Conservation (phyloP, 2,888 invertebrate genomes). For the Horisme vitalbata region DNA sequence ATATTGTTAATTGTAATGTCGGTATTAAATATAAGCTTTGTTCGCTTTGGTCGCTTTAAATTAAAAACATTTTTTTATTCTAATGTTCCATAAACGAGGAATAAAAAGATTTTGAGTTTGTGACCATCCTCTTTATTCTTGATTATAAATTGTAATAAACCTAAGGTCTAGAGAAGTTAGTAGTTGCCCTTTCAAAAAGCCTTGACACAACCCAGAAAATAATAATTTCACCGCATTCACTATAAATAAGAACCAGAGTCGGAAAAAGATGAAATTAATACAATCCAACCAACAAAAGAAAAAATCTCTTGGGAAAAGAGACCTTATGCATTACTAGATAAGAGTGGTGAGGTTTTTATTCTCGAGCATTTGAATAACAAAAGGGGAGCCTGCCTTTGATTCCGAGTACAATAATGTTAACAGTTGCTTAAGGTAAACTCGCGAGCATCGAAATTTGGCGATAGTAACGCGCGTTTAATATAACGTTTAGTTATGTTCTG, state of each 20-base stretch:
- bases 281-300: slow-evolving; percentile 37
- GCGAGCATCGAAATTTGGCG: neutral
- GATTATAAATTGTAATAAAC: too few relatives aligned
- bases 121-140: too few relatives aligned
- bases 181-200: too few relatives aligned
- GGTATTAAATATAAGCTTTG: too few relatives aligned
- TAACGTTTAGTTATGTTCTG: too few relatives aligned
- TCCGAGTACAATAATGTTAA: slow-evolving; percentile 30
- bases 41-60: too few relatives aligned
- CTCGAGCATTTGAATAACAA: slow-evolving; percentile 33
- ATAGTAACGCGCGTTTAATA: neutral
- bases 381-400: slow-evolving; percentile 29
- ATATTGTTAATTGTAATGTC: too few relatives aligned
- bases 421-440: slow-evolving; percentile 22
- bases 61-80: too few relatives aligned
- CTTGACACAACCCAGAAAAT: too few relatives aligned
- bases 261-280: slow-evolving; percentile 42
- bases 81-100: too few relatives aligned
- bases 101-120: too few relatives aligned
- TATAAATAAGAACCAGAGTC: slow-evolving; percentile 23
- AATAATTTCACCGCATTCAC: slow-evolving; percentile 3
- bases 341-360: slow-evolving; percentile 15
- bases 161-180: too few relatives aligned
- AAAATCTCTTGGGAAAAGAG: slow-evolving; percentile 18
- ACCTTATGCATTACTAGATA: slow-evolving; percentile 20